Evolutionary conservation across 2,888 invertebrate genomes (phyloP), one percentile per base, ranked within the genome.

Genomic region (Melanostoma mellinum): DNA sequence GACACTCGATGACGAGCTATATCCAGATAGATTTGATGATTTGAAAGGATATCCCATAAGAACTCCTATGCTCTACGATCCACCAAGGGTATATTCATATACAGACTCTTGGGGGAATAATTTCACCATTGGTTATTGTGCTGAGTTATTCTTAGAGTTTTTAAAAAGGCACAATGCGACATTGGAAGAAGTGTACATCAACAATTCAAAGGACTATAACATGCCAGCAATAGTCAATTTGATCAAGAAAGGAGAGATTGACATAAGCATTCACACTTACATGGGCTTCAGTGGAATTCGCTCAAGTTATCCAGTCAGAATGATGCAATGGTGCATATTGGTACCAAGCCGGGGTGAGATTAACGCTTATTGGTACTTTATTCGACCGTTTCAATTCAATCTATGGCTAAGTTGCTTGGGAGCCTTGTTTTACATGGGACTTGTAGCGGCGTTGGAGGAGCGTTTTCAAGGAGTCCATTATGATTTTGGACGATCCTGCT

Each of bases 191-290:
- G 73, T 86, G 8, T 56, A 72, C 6, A 68, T 72, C 6, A 40
- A 48, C 2, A 85, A 80, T 35, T 87, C 87, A 4, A 87, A 75
- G 0, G 56, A 58, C 4, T 85, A 78, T 48, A 74, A 87, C 5
- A 86, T 88, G 20, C 68, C 86, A 9, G 74, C 55, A 4, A 76
- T 87, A 32, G 76, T 87, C 0, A 40, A 76, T 8, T 81, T 78
- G n/a, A 75, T 88, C 8, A 73, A 86, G 3, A 63, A 65, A 5
- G 87, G 86, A 53, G 73, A 84, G 4, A 67, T 87, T 2, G 88
- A 88, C 35, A 55, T 88, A 40, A 73, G 86, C 46, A 86, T 88
- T 32, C 87, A 88, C 65, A 85, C 87, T 0, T 88, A 86, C 48
- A 73, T 86, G 42, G 82, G 81, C 4, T 61, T 85, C 2, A 58